These are phyloP conservation scores for Aldabrachelys gigantea DNA, from an alignment of 2,113 vertebrate species.

Conservation along the genomic window DNA sequence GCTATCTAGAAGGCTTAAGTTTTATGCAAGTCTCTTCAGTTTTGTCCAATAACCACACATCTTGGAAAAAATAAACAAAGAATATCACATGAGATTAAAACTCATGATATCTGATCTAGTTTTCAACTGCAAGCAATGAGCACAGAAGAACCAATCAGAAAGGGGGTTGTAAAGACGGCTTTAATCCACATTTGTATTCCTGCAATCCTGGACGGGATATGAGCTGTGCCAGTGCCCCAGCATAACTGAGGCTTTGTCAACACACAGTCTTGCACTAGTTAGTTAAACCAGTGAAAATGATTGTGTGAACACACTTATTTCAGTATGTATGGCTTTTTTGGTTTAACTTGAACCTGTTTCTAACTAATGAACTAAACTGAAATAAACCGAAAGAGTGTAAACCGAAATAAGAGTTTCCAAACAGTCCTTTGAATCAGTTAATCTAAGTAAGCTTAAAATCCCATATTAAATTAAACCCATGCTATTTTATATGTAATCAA, in stretches of 20 bases:
- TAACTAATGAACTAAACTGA: neutral
- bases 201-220: neutral
- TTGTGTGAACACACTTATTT: neutral
- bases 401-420: neutral
- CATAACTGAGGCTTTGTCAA: neutral
- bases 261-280: neutral
- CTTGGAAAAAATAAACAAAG: neutral
- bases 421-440: neutral
- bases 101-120: rapidly evolving
- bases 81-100: rapidly evolving
- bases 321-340: neutral
- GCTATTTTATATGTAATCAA: neutral
- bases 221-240: neutral
- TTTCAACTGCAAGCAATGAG: neutral
- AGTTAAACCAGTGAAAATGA: neutral
- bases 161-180: neutral
- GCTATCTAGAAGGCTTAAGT: neutral
- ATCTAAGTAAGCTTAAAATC: neutral
- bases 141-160: neutral
- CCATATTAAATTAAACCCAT: neutral
- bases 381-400: neutral
- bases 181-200: neutral
- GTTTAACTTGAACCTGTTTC: neutral
- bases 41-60: neutral
- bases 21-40: neutral